Evolutionary conservation across 1,140 invertebrate genomes (phyloP), one percentile per base, ranked within the genome.

Genomic region (Eurytemora carolleeae): DNA sequence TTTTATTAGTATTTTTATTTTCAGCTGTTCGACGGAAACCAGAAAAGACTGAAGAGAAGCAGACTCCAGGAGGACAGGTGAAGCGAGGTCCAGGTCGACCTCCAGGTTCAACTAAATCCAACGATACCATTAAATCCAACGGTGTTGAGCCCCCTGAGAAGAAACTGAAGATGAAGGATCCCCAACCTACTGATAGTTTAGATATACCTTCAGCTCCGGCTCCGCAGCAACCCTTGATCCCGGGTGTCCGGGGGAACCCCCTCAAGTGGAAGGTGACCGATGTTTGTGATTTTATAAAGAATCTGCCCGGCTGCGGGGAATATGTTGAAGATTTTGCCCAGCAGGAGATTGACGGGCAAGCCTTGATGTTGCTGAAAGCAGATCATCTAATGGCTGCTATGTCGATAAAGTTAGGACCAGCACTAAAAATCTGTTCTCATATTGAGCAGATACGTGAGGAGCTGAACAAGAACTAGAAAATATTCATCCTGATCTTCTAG

Each of bases 331-430:
- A 95, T 70, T 97, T 97, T 75, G 79, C 84, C 1, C 82, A 86
- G 58, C 90, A 96, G 70, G 91, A 96, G 73, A 95, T 97, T 65
- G 91, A 96, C 69, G 91, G 91, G 0, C 88, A 95, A 70, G 91
- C 91, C 3, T 71, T 97, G 20, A 80, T 95, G 76, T 74, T 96
- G 54, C 79, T 96, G n/a, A 90, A 91, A 70, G 89, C 90, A 64
- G 89, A 95, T 69, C 90, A 97, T 74, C 74, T 97, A 12, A 93
- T 95, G 77, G 84, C 84, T 24, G 86, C 88, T 2, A 91, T 97
- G 81, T 84, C 82, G 26, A 94, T 96, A 78, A 94, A 94, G 69
- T 77, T 96, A 0, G 92, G 91, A 1, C 91, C 91, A 0, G 91
- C 91, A 0, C 74, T 96, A 17, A 97, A 97, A 75, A 92, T 97